phyloP scores from a whole-genome alignment of 30 jellyfish, hydroid and myxozoan genomes.

The Clytia hemisphaerica region DNA sequence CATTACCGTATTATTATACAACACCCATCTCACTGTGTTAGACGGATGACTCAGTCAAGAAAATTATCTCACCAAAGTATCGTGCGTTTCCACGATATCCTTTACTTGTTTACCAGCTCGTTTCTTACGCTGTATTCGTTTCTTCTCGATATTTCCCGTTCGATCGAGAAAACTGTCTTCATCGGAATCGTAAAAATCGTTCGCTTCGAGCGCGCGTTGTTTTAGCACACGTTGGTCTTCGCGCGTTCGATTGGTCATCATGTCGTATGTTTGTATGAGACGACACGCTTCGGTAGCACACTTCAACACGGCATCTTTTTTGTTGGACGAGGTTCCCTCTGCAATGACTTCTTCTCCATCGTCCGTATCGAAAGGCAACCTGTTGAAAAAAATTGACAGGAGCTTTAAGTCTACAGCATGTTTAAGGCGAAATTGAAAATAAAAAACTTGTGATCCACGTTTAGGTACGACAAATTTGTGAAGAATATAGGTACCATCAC shows the following conservation, averaged over 20 bases:
- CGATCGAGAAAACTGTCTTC: constrained; percentile 80
- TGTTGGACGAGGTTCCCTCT: constrained; percentile 77
- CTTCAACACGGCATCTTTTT: constrained; percentile 85
- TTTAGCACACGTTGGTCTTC: constrained; percentile 72
- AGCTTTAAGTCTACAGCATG: not conserved
- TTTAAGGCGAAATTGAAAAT: no score
- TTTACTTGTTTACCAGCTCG: constrained; percentile 58
- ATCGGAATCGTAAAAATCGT: constrained; percentile 91
- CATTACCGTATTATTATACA: no score
- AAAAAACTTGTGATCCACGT: no score
- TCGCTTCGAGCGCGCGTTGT: constrained; percentile 61
- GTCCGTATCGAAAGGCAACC: constrained; percentile 85
- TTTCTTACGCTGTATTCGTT: constrained; percentile 55
- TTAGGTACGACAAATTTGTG: no score
- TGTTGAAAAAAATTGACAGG: no score
- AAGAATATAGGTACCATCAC: no score
- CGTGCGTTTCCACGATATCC: constrained; percentile 63
- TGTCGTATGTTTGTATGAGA: constrained; percentile 82
- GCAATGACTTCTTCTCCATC: constrained; percentile 76
- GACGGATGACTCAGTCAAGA: not conserved
- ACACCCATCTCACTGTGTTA: no score
- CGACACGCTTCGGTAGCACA: constrained; percentile 94
- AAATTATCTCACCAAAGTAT: constrained; percentile 44
- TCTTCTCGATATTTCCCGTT: constrained; percentile 88
- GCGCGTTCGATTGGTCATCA: constrained; percentile 68